Evolutionary conservation across 2,797 vertebrate genomes (phyloP), one percentile per base, ranked within the genome.

Genomic region (Lycodopsis pacificus): DNA sequence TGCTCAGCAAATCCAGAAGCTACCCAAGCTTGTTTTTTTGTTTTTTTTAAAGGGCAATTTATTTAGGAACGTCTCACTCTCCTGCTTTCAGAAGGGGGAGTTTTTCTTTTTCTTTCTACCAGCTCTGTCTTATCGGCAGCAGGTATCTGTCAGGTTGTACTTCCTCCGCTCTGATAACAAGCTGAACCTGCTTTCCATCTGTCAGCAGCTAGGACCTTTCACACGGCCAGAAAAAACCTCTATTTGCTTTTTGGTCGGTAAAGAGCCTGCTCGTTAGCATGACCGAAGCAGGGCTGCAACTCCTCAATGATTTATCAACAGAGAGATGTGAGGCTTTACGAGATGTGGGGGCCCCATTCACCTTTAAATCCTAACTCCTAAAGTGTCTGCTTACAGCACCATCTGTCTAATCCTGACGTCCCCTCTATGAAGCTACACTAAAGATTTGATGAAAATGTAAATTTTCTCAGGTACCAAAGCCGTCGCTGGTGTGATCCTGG

Each of bases 171-270:
- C 78, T 64, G 84, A 91, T 90, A 92, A 91, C 81, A 66, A 84
- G 81, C 73, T 84, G 62, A 75, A 88, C 84, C 90, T 92, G 90
- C 81, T 88, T 77, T 87, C 65, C 73, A 65, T 94, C 70, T 84
- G 81, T 88, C 84, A 64, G 53, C 73, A 73, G 62, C 73, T 44
- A 38, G 25, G 67, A 71, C 75, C 44, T 71, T 70, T 76, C 54
- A 78, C 22, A 36, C 66, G 27, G 20, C 66, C 14, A 54, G 38
- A 56, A 58, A 65, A 65, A 78, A 71, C 27, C 0, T 34, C 20
- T 72, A 11, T 77, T 88, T 71, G 54, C 64, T 67, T 44, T 73
- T 76, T 65, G 15, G 11, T 56, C 34, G 42, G 44, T 70, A 20
- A 71, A 25, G 38, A 62, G 2, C 10, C 54, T 62, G 65, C 49